These are phyloP conservation scores for Capromys pilorides DNA, from an alignment of 2,797 vertebrate species.

Conservation along the genomic window DNA sequence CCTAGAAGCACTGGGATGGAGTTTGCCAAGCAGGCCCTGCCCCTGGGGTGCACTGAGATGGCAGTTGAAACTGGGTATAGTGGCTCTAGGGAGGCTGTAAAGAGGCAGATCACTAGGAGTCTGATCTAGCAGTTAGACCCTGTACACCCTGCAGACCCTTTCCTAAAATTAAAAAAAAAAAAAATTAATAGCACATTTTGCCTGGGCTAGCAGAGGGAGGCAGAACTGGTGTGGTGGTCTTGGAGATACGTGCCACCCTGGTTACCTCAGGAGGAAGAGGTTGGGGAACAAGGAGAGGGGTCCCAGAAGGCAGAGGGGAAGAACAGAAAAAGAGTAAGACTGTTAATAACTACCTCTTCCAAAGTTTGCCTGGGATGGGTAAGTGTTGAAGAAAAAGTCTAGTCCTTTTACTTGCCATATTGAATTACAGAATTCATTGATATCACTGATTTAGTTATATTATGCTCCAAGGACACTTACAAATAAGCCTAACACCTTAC, in stretches of 20 bases:
- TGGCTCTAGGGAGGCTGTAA: no score
- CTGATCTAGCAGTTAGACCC: no score
- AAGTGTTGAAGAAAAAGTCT: background rate
- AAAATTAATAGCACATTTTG: background rate
- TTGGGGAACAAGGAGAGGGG: background rate
- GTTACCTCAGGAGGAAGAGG: background rate
- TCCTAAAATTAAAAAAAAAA: background rate
- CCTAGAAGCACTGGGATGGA: no score
- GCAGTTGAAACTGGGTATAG: no score
- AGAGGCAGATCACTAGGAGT: no score
- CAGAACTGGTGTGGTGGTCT: background rate
- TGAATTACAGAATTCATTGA: conserved; percentile 4
- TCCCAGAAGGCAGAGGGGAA: background rate
- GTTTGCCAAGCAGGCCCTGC: no score
- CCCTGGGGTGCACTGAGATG: no score
- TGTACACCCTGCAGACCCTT: no score
- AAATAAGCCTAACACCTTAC: background rate
- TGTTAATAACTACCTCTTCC: background rate
- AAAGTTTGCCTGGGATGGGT: background rate
- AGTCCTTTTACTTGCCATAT: background rate
- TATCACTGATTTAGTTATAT: background rate
- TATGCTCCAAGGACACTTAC: background rate
- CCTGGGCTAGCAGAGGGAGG: background rate
- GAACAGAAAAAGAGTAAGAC: background rate
- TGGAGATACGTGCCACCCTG: background rate